Evolutionary conservation across 2,888 invertebrate species (phyloP).

Genomic region (Agonopterix alstromeriana): DNA sequence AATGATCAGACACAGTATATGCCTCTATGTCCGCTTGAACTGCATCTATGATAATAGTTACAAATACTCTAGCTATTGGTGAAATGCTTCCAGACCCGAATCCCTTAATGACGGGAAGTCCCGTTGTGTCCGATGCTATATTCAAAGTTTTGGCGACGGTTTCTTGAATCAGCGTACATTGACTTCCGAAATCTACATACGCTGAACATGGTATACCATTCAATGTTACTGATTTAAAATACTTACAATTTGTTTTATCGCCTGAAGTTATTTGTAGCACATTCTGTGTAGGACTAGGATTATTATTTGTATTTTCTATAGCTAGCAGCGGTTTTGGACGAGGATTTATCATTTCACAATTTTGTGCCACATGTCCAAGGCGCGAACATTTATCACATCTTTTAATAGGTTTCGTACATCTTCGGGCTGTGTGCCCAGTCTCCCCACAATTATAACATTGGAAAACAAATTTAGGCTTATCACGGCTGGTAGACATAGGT

Average conservation of each 20-base stretch:
- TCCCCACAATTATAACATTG: neutral
- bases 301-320: neutral
- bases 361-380: neutral
- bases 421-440: neutral
- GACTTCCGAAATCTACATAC: slow-evolving; percentile 11
- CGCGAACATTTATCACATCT: slow-evolving; percentile 1
- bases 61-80: slow-evolving; percentile 1
- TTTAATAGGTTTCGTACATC: neutral
- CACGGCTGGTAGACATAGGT: neutral
- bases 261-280: neutral
- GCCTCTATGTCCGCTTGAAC: slow-evolving; percentile 4
- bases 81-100: slow-evolving; percentile 4
- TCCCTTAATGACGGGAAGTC: slow-evolving; percentile 8
- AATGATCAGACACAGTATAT: slow-evolving; percentile 5
- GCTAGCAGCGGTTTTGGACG: neutral
- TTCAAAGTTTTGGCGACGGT: neutral
- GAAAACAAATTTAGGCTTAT: neutral
- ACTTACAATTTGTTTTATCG: slow-evolving; percentile 3
- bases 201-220: slow-evolving; percentile 2
- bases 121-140: neutral
- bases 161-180: slow-evolving; percentile 8
- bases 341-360: neutral
- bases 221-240: slow-evolving; percentile 6
- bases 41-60: slow-evolving; percentile 5
- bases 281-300: neutral